Base-by-base conservation (phyloP, 2,888 invertebrate genomes). In the Nesidiocoris tenuis region DNA sequence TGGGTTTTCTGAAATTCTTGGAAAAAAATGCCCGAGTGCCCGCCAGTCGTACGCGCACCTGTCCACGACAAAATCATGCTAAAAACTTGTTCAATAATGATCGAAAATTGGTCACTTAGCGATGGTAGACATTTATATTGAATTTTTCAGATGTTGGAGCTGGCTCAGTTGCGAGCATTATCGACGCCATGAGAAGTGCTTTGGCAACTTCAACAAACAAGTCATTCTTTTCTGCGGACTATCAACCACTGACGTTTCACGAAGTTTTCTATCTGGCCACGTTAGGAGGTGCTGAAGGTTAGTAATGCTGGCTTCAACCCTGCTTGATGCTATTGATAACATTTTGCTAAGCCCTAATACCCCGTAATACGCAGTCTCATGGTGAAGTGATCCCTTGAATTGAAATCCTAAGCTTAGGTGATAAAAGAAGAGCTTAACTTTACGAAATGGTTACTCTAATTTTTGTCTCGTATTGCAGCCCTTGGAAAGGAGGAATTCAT, bases 231-330 rank as follows among this genome's bases (percentile, higher is more conserved):
- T 81, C 81, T 1, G 68, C 81, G 0, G 82, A 83, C 57, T 85
- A 86, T 80, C 82, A 83, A 59, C 87, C 90, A 0, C 82, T 95
- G 0, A 87, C 87, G 78, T 93, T 91, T 84, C 87, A 86, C 77
- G 92, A 95, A 80, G 94, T 89, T 0, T 90, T 96, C 82, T 90
- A 91, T 83, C 85, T 96, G 80, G 95, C 94, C 16, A 96, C 96
- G 0, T 84, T 94, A 68, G 95, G 95, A 18, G 95, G 96, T 3
- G 94, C 94, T 76, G 87, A 86, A 87, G 91, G 92, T 91, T 85
- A 70, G 56, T 3, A 56, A 1, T n/a, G n/a, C n/a, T n/a, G n/a
- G n/a, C n/a, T n/a, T n/a, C n/a, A n/a, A n/a, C n/a, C n/a, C 56
- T 56, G 1, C 1, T n/a, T 1, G 56, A 1, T 1, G 17, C 2